Evolutionary conservation across 2,113 vertebrate species (phyloP).

Genomic region (Halcyon senegalensis): DNA sequence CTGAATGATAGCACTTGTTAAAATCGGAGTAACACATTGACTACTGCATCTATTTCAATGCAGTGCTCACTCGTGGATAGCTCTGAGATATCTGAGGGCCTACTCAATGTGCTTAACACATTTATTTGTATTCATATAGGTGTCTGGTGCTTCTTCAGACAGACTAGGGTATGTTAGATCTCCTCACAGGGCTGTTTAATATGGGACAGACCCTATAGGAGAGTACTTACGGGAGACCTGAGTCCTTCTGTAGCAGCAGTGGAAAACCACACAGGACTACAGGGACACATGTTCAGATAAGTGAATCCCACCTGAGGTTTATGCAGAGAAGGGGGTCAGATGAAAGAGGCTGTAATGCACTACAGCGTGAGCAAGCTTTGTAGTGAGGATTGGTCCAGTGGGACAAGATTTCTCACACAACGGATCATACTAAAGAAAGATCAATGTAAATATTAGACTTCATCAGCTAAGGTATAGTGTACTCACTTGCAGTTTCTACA

Average conservation of each 20-base stretch:
- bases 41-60: neutral
- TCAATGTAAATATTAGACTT: neutral
- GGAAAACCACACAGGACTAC: neutral
- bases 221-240: neutral
- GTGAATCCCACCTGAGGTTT: neutral
- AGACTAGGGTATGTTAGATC: neutral
- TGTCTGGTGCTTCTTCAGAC: neutral
- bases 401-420: neutral
- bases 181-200: neutral
- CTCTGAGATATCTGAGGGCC: neutral
- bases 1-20: neutral
- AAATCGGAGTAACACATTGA: neutral
- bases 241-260: neutral
- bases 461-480: neutral
- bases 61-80: neutral
- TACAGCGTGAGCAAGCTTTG: neutral
- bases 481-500: slow-evolving; percentile 78
- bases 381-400: neutral
- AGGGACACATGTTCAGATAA: neutral
- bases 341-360: neutral
- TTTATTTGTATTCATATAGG: neutral
- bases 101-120: neutral
- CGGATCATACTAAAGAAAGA: neutral
- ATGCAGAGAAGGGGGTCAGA: neutral
- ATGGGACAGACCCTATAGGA: neutral